Evolutionary conservation across 2,797 vertebrate genomes (phyloP), one percentile per base, ranked within the genome.

Genomic region (Chrysocyon brachyurus): DNA sequence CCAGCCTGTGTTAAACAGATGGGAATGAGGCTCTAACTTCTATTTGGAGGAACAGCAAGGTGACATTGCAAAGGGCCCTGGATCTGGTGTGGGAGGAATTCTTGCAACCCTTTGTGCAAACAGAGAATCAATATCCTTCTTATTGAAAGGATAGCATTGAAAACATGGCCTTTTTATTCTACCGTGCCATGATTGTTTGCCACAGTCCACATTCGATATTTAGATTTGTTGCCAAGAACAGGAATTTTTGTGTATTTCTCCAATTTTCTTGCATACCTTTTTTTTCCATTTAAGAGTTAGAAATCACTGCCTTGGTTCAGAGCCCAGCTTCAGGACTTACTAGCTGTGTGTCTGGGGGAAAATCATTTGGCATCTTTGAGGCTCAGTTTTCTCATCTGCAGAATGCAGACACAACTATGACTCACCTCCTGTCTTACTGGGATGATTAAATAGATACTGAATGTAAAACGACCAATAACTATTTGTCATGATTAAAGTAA

Each of bases 371-470:
- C 24, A 82, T 28, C 31, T 77, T 26, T 68, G 17, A 31, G 4
- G 40, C 19, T 78, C 52, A 5, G 33, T 90, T 90, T 90, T 21
- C 59, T 63, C n/a, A 73, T 61, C 22, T 91, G 57, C 1, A 63
- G 90, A 87, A 68, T 59, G 75, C 68, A 86, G 28, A 73, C 49
- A 78, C 87, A 95, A 90, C 59, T 78, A 52, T 84, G 49, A 57
- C 40, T 73, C 28, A 49, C 52, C 21, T 57, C 59, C 75, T 21
- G 17, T 87, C 7, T 54, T 72, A n/a, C 56, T 61, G 9, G 49
- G 68, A 89, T 72, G 56, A 31, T 81, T 64, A 94, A 75, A 79
- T 57, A 64, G 78, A n/a, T 72, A 54, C 15, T 66, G 56, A 64
- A 46, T 24, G 36, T 54, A 78, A 91, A 86, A 72, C 49, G 24